Conservation (phyloP, 2,888 invertebrate species). For the Drosophila eohydei region DNA sequence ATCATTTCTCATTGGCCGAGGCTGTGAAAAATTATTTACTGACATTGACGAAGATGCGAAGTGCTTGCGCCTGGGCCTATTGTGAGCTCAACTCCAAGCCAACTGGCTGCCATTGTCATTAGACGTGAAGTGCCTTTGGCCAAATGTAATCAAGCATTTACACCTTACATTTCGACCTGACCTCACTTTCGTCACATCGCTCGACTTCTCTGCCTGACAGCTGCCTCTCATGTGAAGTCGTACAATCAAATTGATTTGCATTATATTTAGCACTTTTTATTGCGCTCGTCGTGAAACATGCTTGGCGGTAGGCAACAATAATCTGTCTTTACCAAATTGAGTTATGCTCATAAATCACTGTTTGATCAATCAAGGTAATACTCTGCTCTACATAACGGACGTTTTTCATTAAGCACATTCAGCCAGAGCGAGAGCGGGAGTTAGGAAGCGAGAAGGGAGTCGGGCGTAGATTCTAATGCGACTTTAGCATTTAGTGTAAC, state of each 20-base stretch:
- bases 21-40: constrained; percentile 49
- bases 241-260: background rate
- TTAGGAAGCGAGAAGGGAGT: background rate
- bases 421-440: background rate
- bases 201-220: background rate
- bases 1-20: constrained; percentile 35
- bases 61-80: constrained; percentile 20
- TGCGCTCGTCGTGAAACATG: background rate
- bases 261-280: constrained; percentile 1
- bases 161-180: background rate
- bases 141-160: constrained; percentile 15
- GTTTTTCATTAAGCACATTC: constrained; percentile 9
- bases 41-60: constrained; percentile 56
- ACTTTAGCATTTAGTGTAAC: constrained; percentile 11
- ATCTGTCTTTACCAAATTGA: background rate
- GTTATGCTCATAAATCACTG: constrained; percentile 5
- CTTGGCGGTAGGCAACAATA: background rate
- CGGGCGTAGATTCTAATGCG: background rate
- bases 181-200: background rate
- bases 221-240: background rate
- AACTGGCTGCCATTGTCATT: constrained; percentile 5
- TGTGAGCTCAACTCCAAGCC: constrained; percentile 5
- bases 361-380: constrained; percentile 6
- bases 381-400: background rate
- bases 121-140: constrained; percentile 5